A percentile compares a stretch with the other conserved stretches of the same genome.
Evolutionary conservation across 1,140 invertebrate species (phyloP).

Genomic region (Ostrea denselamellosa): DNA sequence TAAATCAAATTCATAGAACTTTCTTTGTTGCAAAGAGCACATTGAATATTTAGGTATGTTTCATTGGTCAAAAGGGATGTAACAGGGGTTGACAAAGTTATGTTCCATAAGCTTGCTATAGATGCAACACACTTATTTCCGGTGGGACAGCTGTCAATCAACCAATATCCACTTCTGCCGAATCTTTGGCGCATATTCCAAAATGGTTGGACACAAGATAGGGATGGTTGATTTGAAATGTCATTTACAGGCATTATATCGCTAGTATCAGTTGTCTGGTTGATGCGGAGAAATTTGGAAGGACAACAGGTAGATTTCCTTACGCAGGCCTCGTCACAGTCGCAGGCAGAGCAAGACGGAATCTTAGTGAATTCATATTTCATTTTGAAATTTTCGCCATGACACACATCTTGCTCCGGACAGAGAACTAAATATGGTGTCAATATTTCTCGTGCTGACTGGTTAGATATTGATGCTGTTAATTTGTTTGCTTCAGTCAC

Average conservation of each 20-base stretch:
- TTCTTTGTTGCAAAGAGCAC: not conserved
- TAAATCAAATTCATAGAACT: not conserved
- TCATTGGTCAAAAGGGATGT: not conserved
- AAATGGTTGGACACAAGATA: not conserved
- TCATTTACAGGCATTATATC: not conserved
- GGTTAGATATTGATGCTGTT: not conserved
- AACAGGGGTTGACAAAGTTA: not conserved
- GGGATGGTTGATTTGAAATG: not conserved
- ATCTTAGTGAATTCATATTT: not conserved
- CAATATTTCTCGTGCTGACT: not conserved
- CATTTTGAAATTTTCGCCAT: not conserved
- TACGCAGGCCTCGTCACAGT: not conserved
- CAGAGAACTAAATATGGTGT: not conserved
- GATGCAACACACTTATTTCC: not conserved
- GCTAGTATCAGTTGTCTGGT: not conserved
- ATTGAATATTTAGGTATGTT: not conserved
- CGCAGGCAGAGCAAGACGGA: not conserved
- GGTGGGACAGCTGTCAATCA: not conserved
- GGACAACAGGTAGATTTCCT: slow-evolving; percentile 17
- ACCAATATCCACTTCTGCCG: not conserved
- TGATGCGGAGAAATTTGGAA: not conserved
- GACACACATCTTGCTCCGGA: slow-evolving; percentile 20
- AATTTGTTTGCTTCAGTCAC: not conserved
- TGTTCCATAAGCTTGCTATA: not conserved
- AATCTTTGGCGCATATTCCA: not conserved